Conservation (phyloP, 2,113 vertebrate species). For the Rallus limicola region DNA sequence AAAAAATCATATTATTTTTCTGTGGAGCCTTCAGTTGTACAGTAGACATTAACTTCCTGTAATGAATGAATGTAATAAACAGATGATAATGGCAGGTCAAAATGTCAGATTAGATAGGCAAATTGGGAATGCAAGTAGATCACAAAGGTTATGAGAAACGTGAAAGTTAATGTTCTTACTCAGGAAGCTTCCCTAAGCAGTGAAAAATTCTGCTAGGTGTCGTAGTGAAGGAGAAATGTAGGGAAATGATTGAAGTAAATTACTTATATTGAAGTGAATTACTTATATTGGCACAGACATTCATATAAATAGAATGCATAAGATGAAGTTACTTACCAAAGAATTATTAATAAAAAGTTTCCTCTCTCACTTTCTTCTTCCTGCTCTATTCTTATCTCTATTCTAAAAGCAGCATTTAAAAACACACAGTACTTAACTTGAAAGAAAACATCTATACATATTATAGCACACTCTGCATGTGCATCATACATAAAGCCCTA, state of each 20-base stretch:
- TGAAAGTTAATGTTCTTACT: neutral
- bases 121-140: neutral
- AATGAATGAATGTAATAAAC: neutral
- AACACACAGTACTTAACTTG: neutral
- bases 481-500: neutral
- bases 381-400: neutral
- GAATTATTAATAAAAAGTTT: neutral
- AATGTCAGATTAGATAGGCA: neutral
- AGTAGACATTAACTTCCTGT: neutral
- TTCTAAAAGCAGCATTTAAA: neutral
- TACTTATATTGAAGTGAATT: neutral
- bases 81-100: neutral
- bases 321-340: neutral
- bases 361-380: neutral
- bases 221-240: neutral
- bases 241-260: neutral
- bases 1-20: neutral
- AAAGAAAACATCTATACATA: neutral
- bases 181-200: neutral
- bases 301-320: neutral
- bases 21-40: neutral
- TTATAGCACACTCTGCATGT: neutral
- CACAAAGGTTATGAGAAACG: neutral
- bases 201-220: neutral
- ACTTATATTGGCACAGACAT: neutral